Conservation (phyloP, 2,797 vertebrate species). For the Decapterus maruadsi region DNA sequence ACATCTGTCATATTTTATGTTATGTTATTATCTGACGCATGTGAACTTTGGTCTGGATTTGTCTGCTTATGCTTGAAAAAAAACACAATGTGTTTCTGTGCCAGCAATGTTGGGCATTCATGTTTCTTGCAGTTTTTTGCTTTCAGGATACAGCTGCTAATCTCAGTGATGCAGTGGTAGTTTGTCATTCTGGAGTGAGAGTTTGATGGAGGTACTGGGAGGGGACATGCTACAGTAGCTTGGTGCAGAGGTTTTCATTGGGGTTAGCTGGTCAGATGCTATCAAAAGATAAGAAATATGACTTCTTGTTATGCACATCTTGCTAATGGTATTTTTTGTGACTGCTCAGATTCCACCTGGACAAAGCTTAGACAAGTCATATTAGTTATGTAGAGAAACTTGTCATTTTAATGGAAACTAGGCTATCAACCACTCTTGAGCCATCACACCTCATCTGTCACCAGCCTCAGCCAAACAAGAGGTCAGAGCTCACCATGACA, state of each 20-base stretch:
- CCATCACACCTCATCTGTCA: constrained; percentile 40
- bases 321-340: background rate
- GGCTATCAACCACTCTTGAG: constrained; percentile 5
- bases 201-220: background rate
- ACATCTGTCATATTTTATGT: background rate
- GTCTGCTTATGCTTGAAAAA: background rate
- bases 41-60: background rate
- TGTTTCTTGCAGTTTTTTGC: background rate
- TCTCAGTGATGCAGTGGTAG: background rate
- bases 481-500: constrained; percentile 61
- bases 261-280: background rate
- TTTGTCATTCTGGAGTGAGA: background rate
- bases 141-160: background rate
- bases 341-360: too few species aligned
- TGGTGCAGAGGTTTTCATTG: background rate
- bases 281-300: too few species aligned
- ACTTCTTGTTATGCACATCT: background rate
- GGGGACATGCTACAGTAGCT: too few species aligned
- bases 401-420: background rate
- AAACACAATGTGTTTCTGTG: background rate
- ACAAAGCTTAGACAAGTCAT: background rate
- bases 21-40: background rate
- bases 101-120: background rate
- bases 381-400: background rate
- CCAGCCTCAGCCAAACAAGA: constrained; percentile 26